These are phyloP conservation scores for Bungarus multicinctus DNA, from an alignment of 2,113 vertebrate genomes.

Conservation along the genomic window DNA sequence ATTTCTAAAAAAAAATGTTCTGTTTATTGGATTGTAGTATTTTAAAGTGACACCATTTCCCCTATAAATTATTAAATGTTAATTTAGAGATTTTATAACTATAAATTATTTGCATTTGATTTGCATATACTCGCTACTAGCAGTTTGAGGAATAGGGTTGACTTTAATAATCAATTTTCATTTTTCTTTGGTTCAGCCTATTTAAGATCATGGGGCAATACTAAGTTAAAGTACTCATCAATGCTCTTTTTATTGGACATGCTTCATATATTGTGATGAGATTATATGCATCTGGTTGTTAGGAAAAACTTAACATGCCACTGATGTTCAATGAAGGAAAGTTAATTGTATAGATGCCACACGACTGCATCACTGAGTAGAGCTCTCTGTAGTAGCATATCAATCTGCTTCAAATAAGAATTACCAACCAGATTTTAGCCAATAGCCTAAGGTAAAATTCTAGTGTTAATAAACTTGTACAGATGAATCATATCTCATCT, in stretches of 20 bases:
- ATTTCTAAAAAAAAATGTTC: not conserved
- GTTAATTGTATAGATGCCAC: constrained; percentile 69
- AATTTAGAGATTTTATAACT: constrained; percentile 25
- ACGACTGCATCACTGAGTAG: constrained; percentile 56
- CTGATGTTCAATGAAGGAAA: constrained; percentile 70
- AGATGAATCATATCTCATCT: constrained; percentile 63
- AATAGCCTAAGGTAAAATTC: constrained; percentile 70
- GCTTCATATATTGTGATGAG: constrained; percentile 71
- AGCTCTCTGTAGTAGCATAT: constrained; percentile 61
- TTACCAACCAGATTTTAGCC: constrained; percentile 60
- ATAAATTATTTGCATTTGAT: constrained; percentile 50
- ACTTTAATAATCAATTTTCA: constrained; percentile 59
- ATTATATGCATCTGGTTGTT: constrained; percentile 67
- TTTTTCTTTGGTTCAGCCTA: constrained; percentile 61
- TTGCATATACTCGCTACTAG: constrained; percentile 19
- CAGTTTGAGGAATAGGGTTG: constrained; percentile 35
- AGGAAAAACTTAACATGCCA: constrained; percentile 69
- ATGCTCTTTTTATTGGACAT: constrained; percentile 69
- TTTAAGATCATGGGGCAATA: constrained; percentile 64
- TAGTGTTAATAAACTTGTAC: constrained; percentile 65
- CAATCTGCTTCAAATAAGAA: constrained; percentile 67
- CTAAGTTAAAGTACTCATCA: constrained; percentile 67
- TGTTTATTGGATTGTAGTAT: not conserved
- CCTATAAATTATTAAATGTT: not conserved
- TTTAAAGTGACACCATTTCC: not conserved